phyloP scores from a whole-genome alignment of 2,888 invertebrate species.

The Keiferia lycopersicella region DNA sequence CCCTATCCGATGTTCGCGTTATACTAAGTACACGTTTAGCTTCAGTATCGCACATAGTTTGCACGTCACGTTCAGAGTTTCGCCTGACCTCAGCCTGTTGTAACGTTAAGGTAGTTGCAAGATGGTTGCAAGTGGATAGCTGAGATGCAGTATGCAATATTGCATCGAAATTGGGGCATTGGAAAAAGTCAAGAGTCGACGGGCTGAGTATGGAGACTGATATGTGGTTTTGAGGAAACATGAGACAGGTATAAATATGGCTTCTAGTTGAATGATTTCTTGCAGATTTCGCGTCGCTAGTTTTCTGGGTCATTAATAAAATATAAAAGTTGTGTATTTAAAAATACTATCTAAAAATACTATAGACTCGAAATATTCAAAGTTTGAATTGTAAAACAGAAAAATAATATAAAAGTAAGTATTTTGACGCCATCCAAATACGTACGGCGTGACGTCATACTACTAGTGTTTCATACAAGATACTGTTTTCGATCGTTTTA shows the following conservation, averaged over 20 bases:
- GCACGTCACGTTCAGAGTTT: slow-evolving; percentile 36
- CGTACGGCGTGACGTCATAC: too few species aligned
- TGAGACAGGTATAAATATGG: not conserved
- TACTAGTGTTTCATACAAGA: too few species aligned
- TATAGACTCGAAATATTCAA: too few species aligned
- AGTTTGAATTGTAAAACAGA: too few species aligned
- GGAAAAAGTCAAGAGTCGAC: slow-evolving; percentile 4
- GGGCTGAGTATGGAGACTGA: slow-evolving; percentile 3
- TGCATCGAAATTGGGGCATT: slow-evolving; percentile 7
- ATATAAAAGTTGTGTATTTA: too few species aligned
- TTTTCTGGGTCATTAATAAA: too few species aligned
- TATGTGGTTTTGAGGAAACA: not conserved
- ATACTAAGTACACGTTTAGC: slow-evolving; percentile 32
- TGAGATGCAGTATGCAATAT: slow-evolving; percentile 7
- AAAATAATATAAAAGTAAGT: too few species aligned
- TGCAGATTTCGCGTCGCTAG: not conserved
- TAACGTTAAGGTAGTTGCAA: slow-evolving; percentile 23
- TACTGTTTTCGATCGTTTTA: too few species aligned
- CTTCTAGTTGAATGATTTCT: not conserved
- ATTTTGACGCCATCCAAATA: too few species aligned
- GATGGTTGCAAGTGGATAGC: slow-evolving; percentile 6
- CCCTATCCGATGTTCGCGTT: slow-evolving; percentile 30
- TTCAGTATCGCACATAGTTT: slow-evolving; percentile 36
- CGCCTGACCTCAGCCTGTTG: slow-evolving; percentile 32
- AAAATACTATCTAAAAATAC: too few species aligned